Percentiles rank a stretch among this genome's conserved stretches.
Conservation (phyloP, 2,888 invertebrate species). For the Strigamia crassipes region DNA sequence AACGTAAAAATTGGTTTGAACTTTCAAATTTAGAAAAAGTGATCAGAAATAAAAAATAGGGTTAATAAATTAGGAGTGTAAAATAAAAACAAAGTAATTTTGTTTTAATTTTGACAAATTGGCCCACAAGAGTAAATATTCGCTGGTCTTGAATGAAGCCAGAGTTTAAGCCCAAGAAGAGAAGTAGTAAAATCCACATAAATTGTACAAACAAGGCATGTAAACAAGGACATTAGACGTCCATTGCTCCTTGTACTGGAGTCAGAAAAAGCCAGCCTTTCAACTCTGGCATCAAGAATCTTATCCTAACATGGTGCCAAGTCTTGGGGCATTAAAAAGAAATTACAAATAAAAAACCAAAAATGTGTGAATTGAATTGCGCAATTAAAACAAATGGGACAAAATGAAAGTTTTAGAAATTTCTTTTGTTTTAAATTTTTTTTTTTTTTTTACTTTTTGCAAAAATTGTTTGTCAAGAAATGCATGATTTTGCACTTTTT, state of each 20-base stretch:
- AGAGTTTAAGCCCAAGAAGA: not conserved
- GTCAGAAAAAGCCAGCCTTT: not conserved
- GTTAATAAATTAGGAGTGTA: not conserved
- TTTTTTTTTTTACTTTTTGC: too few species aligned
- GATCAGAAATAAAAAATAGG: not conserved
- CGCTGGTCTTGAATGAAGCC: not conserved
- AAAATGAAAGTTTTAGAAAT: too few species aligned
- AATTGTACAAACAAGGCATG: constrained; percentile 10
- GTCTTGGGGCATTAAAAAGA: not conserved
- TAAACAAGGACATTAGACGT: not conserved
- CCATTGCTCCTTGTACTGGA: not conserved
- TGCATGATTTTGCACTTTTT: too few species aligned
- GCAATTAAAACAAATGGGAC: too few species aligned
- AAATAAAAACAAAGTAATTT: not conserved
- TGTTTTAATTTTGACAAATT: not conserved
- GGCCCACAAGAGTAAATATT: not conserved
- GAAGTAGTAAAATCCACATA: not conserved
- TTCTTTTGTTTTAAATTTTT: too few species aligned
- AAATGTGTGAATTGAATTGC: not conserved
- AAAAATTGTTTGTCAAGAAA: too few species aligned
- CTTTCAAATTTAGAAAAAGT: too few species aligned
- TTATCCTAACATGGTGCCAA: not conserved
- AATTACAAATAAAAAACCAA: not conserved
- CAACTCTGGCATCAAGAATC: not conserved
- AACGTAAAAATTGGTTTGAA: too few species aligned